phyloP scores from a whole-genome alignment of 2,888 invertebrate species.

The Eubasilissa splendida region DNA sequence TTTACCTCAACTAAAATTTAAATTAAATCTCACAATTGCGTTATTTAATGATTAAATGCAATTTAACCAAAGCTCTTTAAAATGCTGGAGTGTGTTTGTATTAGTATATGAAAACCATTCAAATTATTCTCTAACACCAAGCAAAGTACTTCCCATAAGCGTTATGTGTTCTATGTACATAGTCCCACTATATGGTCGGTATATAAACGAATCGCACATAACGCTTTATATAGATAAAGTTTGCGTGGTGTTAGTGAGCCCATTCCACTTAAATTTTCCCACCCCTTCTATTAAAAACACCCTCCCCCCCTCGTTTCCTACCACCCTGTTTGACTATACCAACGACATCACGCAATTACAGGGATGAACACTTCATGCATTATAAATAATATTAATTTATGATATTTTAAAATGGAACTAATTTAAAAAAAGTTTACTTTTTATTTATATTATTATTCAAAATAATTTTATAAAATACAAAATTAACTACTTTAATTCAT shows the following conservation, averaged over 20 bases:
- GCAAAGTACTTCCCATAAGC: not conserved
- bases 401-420: too few species aligned
- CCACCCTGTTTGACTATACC: not conserved
- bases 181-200: not conserved
- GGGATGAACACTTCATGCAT: not conserved
- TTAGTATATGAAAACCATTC: slow-evolving; percentile 1
- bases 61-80: too few species aligned
- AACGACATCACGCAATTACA: slow-evolving; percentile 1
- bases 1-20: too few species aligned
- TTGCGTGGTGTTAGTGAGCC: slow-evolving; percentile 16
- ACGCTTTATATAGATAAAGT: slow-evolving; percentile 1
- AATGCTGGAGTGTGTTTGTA: not conserved
- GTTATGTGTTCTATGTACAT: not conserved
- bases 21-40: too few species aligned
- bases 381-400: too few species aligned
- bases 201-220: not conserved
- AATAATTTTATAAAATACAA: too few species aligned
- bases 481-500: too few species aligned
- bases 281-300: slow-evolving; percentile 21
- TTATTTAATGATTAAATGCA: too few species aligned
- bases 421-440: too few species aligned
- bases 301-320: not conserved
- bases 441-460: too few species aligned
- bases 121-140: slow-evolving; percentile 2
- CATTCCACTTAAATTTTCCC: slow-evolving; percentile 25